These are phyloP conservation scores for Gobionotothen gibberifrons DNA, from an alignment of 2,797 vertebrate species.

Conservation along the genomic window DNA sequence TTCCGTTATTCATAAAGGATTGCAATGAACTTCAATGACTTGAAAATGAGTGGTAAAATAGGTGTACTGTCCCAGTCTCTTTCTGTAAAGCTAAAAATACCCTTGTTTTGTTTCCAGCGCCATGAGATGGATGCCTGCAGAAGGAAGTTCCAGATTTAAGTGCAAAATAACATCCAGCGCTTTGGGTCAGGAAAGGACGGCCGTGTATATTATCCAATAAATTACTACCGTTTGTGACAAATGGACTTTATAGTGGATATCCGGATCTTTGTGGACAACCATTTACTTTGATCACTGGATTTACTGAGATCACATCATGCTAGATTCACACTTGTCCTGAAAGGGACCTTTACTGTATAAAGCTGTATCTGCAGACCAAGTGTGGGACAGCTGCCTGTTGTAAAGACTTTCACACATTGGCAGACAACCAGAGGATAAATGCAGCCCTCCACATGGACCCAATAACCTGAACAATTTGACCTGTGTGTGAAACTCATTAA, in stretches of 20 bases:
- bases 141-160: slow-evolving; percentile 96
- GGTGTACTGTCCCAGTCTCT: background rate
- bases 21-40: background rate
- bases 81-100: slow-evolving; percentile 3
- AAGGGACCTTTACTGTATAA: background rate
- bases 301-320: background rate
- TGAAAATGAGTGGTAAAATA: background rate
- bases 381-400: background rate
- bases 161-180: background rate
- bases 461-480: background rate
- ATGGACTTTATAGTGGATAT: slow-evolving; percentile 22
- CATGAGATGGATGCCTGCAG: slow-evolving; percentile 96
- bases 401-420: background rate
- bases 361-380: background rate
- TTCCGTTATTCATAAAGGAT: background rate
- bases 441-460: background rate
- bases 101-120: slow-evolving; percentile 84
- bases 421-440: background rate
- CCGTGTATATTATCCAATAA: background rate
- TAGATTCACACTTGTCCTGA: background rate
- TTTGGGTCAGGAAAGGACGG: slow-evolving; percentile 9
- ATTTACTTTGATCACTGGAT: slow-evolving; percentile 10
- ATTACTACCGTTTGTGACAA: slow-evolving; percentile 31
- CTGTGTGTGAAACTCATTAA: background rate
- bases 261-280: slow-evolving; percentile 2